Evolutionary conservation across 2,888 invertebrate genomes (phyloP).

Genomic region (Kuschelorhynchus macadamiae): DNA sequence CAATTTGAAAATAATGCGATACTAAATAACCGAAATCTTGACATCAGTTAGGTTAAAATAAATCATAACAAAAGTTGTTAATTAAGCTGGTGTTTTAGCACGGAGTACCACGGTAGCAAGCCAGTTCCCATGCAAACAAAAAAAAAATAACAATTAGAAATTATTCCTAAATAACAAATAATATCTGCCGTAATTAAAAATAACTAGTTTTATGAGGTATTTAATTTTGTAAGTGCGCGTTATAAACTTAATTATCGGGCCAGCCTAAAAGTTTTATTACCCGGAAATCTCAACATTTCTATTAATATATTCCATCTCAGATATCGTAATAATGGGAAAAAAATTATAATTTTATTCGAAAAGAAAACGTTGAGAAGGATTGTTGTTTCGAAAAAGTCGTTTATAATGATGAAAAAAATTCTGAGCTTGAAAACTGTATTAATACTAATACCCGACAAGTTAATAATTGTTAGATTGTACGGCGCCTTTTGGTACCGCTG

Average conservation of each 20-base stretch:
- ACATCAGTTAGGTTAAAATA: too few relatives aligned
- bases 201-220: conserved; percentile 40
- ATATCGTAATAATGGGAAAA: conserved; percentile 35
- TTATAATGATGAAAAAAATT: too few relatives aligned
- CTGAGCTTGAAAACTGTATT: not conserved
- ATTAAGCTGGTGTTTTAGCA: too few relatives aligned
- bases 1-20: too few relatives aligned
- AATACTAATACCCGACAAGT: not conserved
- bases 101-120: too few relatives aligned
- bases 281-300: conserved; percentile 35
- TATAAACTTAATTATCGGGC: conserved; percentile 34
- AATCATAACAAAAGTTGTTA: too few relatives aligned
- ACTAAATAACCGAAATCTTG: too few relatives aligned
- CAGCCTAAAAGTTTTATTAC: conserved; percentile 36
- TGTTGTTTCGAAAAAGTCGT: not conserved
- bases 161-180: conserved; percentile 35
- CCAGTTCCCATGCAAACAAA: not conserved
- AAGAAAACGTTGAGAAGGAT: not conserved
- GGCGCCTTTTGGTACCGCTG: too few relatives aligned
- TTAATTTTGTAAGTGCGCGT: conserved; percentile 30
- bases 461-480: too few relatives aligned
- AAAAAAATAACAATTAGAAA: conserved; percentile 28
- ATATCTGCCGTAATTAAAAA: conserved; percentile 27
- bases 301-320: conserved; percentile 18
- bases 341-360: conserved; percentile 22